These are phyloP conservation scores for Eupithecia subfuscata DNA, from an alignment of 2,888 invertebrate genomes.

Conservation along the genomic window DNA sequence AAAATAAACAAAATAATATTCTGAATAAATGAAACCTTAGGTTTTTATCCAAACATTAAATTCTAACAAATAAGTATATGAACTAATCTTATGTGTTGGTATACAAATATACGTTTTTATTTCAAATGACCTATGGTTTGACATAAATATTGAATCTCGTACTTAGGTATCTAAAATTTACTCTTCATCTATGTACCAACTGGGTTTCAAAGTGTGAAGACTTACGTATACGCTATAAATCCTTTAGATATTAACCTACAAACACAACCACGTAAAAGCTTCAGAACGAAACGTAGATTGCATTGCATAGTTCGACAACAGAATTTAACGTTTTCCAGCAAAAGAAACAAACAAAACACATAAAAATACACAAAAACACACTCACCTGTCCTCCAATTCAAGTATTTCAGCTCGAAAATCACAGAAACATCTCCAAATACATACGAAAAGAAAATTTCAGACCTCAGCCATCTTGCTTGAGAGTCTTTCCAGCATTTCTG, in stretches of 20 bases:
- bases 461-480: slow-evolving; percentile 4
- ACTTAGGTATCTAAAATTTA: background rate
- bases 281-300: background rate
- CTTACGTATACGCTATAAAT: background rate
- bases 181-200: background rate
- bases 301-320: background rate
- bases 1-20: too few relatives aligned
- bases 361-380: slow-evolving; percentile 3
- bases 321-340: background rate
- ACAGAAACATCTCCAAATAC: slow-evolving; percentile 10
- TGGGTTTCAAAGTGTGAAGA: background rate
- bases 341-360: background rate
- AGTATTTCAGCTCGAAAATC: slow-evolving; percentile 6
- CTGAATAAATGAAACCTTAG: too few relatives aligned
- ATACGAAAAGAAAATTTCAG: background rate
- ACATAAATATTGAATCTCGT: background rate
- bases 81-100: too few relatives aligned
- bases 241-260: background rate
- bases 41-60: too few relatives aligned
- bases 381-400: background rate
- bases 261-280: background rate
- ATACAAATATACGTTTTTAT: too few relatives aligned
- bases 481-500: background rate
- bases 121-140: too few relatives aligned
- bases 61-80: too few relatives aligned